Evolutionary conservation across 1,140 invertebrate genomes (phyloP).

Genomic region (Aphaenogaster rudis): DNA sequence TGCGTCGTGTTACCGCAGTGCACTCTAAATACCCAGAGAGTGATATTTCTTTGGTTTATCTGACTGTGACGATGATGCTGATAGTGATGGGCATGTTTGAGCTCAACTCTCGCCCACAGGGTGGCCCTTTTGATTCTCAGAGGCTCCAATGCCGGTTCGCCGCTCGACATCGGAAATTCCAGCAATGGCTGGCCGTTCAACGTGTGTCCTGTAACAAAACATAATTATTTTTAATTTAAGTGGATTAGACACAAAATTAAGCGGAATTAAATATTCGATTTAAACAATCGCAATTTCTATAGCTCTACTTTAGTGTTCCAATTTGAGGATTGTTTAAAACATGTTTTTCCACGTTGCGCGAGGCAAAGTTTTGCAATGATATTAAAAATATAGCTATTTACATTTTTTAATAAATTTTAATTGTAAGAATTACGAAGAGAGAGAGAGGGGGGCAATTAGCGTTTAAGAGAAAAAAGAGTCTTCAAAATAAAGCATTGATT

Average conservation of each 20-base stretch:
- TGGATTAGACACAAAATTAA: background rate
- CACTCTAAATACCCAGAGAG: constrained; percentile 90
- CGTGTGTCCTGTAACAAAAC: constrained; percentile 89
- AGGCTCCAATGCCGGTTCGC: constrained; percentile 88
- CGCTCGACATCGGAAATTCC: constrained; percentile 92
- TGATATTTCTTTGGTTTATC: constrained; percentile 87
- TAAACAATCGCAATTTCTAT: background rate
- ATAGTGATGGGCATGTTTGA: constrained; percentile 87
- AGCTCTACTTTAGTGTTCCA: background rate
- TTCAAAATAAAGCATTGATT: background rate
- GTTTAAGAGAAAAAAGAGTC: background rate
- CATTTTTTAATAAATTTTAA: constrained; percentile 24
- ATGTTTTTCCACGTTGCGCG: background rate
- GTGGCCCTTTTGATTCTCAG: constrained; percentile 91
- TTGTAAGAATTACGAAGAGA: background rate
- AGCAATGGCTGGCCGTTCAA: constrained; percentile 94
- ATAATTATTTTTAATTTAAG: constrained; percentile 1
- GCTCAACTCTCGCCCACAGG: constrained; percentile 92
- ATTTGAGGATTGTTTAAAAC: background rate
- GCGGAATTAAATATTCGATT: background rate
- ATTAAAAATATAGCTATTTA: background rate
- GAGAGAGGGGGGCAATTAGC: background rate
- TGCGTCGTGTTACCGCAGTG: constrained; percentile 88
- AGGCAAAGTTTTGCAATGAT: background rate
- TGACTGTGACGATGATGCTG: constrained; percentile 85